A percentile compares a stretch with the other conserved stretches of the same genome.
phyloP scores from a whole-genome alignment of 2,797 vertebrate species.

The Enteromius paludinosus region DNA sequence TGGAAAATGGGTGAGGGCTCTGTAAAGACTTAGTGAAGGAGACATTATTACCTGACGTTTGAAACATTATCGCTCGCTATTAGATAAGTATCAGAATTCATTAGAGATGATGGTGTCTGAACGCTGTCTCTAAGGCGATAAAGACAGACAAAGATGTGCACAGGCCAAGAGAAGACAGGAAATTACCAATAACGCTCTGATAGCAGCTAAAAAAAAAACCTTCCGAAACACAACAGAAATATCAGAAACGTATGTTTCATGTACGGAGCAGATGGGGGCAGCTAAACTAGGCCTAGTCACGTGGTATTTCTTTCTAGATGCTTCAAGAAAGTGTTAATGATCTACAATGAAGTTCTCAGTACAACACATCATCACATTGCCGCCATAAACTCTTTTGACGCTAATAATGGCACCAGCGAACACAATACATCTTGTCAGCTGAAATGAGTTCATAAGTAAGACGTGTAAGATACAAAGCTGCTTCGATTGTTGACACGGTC shows the following conservation, averaged over 20 bases:
- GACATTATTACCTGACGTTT: conserved; percentile 70
- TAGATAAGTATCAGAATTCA: conserved; percentile 75
- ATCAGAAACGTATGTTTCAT: conserved; percentile 3
- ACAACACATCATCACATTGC: background rate
- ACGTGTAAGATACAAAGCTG: conserved; percentile 24
- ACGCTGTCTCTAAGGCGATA: conserved; percentile 27
- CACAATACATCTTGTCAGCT: conserved; percentile 41
- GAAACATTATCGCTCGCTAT: conserved; percentile 78
- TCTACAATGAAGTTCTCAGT: conserved; percentile 45
- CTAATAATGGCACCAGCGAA: background rate
- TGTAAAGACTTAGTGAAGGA: conserved; percentile 70
- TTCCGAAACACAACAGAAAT: conserved; percentile 31
- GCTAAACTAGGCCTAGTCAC: background rate
- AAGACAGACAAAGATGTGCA: conserved; percentile 35
- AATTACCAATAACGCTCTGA: conserved; percentile 39
- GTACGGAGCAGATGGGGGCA: background rate
- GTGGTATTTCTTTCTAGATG: background rate
- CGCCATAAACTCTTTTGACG: conserved; percentile 3
- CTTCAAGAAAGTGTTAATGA: conserved; percentile 26
- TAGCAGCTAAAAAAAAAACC: background rate
- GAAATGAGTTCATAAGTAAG: conserved; percentile 36
- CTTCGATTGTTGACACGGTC: conserved; percentile 33
- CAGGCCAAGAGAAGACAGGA: conserved; percentile 43
- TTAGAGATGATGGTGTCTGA: conserved; percentile 70
- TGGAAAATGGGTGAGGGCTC: conserved; percentile 49